A percentile compares a stretch with the other conserved stretches of the same genome.
phyloP scores from a whole-genome alignment of 2,888 invertebrate genomes.

The Pimpla rufipes region DNA sequence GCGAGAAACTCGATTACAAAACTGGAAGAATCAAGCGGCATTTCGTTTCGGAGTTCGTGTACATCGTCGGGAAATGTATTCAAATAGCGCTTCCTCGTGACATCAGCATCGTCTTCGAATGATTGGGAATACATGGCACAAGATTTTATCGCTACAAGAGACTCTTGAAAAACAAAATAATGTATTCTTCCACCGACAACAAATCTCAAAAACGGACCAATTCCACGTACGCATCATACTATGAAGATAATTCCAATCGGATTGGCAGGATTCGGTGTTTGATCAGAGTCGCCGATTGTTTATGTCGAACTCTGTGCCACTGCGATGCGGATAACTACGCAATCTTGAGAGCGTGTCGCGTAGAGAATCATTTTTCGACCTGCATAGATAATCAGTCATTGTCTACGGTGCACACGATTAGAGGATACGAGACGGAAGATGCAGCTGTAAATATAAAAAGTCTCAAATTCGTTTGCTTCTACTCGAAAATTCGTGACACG shows the following conservation, averaged over 20 bases:
- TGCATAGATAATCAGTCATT: neutral
- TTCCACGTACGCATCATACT: too few relatives aligned
- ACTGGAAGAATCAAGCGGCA: neutral
- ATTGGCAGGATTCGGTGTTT: too few relatives aligned
- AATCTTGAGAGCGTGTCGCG: neutral
- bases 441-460: neutral
- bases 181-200: neutral
- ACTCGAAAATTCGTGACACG: neutral
- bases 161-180: neutral
- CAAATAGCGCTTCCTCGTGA: slow-evolving; percentile 24
- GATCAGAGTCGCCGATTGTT: neutral
- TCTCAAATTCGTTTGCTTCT: neutral
- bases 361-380: neutral
- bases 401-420: neutral
- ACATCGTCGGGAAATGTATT: slow-evolving; percentile 54
- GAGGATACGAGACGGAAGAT: neutral
- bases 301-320: too few relatives aligned
- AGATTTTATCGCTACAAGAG: neutral
- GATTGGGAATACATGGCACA: neutral
- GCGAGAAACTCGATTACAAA: too few relatives aligned
- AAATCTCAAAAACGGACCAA: too few relatives aligned
- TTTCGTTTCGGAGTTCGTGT: slow-evolving; percentile 56
- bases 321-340: neutral
- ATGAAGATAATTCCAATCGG: too few relatives aligned
- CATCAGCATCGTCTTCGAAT: neutral